phyloP scores from a whole-genome alignment of 2,888 invertebrate species.

The Itoplectis maculator region DNA sequence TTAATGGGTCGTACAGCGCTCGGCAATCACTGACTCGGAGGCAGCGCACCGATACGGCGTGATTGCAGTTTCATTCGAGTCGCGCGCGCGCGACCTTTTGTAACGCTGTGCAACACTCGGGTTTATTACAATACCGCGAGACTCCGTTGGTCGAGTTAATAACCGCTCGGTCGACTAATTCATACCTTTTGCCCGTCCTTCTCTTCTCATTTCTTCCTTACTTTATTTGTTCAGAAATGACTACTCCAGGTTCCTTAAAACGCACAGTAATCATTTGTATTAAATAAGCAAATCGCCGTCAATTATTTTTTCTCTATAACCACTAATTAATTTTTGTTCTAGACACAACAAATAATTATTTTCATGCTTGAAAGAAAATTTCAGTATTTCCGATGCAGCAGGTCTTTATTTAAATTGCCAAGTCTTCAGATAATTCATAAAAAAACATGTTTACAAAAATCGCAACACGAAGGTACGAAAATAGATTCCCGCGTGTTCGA shows the following conservation, averaged over 20 bases:
- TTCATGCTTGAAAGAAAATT: no score
- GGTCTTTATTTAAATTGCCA: no score
- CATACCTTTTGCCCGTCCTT: neutral
- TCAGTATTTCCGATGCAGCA: no score
- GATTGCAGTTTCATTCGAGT: slow-evolving; percentile 34
- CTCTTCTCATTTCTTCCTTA: neutral
- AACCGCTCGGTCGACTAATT: neutral
- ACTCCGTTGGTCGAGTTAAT: slow-evolving; percentile 6
- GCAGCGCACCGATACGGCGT: slow-evolving; percentile 43
- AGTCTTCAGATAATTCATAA: no score
- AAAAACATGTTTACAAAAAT: no score
- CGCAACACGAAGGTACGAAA: no score
- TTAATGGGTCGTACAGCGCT: slow-evolving; percentile 6
- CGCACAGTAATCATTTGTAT: neutral
- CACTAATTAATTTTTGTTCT: no score
- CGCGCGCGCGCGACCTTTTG: neutral
- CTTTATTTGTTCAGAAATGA: neutral
- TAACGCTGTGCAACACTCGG: neutral
- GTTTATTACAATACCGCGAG: slow-evolving; percentile 12
- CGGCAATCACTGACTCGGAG: slow-evolving; percentile 36
- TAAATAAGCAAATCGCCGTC: no score
- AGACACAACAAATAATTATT: no score
- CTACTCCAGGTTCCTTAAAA: neutral
- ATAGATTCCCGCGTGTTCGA: no score
- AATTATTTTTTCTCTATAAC: no score